These are phyloP conservation scores for Rhea pennata DNA, from an alignment of 2,113 vertebrate genomes.

Conservation along the genomic window DNA sequence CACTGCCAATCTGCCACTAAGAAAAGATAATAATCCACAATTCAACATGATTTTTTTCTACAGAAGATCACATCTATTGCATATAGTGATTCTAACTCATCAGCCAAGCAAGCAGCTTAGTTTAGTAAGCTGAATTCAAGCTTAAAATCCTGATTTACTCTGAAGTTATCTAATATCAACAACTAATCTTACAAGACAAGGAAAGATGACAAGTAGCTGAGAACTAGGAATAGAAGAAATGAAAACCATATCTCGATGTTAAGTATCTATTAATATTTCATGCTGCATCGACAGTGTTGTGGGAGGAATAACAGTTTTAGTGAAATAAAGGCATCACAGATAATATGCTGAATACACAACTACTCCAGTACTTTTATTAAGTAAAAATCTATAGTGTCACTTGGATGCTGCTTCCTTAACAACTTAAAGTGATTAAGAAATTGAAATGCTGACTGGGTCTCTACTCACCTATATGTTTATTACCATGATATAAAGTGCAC, in stretches of 20 bases:
- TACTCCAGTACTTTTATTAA: background rate
- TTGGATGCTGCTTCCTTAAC: background rate
- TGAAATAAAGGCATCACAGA: constrained; percentile 29
- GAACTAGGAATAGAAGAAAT: constrained; percentile 19
- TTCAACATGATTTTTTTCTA: background rate
- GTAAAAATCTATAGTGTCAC: background rate
- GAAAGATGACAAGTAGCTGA: constrained; percentile 9
- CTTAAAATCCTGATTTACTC: background rate
- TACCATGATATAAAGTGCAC: background rate
- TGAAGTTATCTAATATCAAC: background rate
- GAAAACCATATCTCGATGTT: background rate
- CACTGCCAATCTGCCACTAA: constrained; percentile 80
- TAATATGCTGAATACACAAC: background rate
- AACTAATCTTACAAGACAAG: background rate
- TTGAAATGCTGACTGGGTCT: constrained; percentile 17
- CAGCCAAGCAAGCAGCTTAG: background rate
- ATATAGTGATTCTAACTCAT: background rate
- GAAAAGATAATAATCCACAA: background rate
- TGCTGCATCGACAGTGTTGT: constrained; percentile 1
- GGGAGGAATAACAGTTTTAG: constrained; percentile 2
- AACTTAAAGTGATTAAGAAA: background rate
- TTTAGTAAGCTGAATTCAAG: constrained; percentile 13
- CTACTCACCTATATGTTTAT: background rate
- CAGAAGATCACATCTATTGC: background rate
- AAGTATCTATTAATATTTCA: constrained; percentile 53